phyloP scores from a whole-genome alignment of 2,113 vertebrate species.

The Holacanthus passer region DNA sequence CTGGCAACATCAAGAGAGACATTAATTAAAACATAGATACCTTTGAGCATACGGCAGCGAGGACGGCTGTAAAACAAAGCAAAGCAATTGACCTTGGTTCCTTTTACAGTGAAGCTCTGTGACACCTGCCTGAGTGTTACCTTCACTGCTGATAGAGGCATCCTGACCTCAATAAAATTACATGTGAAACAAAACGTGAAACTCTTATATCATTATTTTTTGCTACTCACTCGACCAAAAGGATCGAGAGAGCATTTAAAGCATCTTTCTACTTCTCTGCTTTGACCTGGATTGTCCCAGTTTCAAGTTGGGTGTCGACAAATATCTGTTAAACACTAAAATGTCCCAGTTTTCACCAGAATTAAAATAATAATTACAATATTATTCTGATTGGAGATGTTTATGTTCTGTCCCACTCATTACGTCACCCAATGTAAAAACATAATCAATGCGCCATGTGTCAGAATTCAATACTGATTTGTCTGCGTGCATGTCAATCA shows the following conservation, averaged over 20 bases:
- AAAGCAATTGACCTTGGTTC: slow-evolving; percentile 13
- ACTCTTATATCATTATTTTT: not conserved
- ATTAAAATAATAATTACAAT: no score
- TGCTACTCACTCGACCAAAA: not conserved
- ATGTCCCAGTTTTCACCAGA: no score
- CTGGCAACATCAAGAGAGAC: not conserved
- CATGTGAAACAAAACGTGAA: not conserved
- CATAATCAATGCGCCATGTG: no score
- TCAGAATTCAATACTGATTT: no score
- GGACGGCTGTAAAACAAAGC: not conserved
- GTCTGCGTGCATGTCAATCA: no score
- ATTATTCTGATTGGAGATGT: no score
- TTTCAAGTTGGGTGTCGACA: no score
- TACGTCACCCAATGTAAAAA: no score
- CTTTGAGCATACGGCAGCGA: not conserved
- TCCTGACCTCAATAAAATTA: slow-evolving; percentile 8
- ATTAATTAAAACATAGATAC: slow-evolving; percentile 9
- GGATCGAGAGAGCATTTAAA: not conserved
- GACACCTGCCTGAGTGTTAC: not conserved
- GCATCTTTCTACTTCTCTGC: not conserved
- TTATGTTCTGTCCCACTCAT: no score
- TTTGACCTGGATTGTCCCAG: no score
- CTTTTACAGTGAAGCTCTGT: slow-evolving; percentile 13
- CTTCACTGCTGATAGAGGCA: not conserved
- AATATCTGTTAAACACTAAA: no score